Evolutionary conservation across 2,113 vertebrate species (phyloP), one percentile per base, ranked within the genome.

Genomic region (Lepus europaeus): DNA sequence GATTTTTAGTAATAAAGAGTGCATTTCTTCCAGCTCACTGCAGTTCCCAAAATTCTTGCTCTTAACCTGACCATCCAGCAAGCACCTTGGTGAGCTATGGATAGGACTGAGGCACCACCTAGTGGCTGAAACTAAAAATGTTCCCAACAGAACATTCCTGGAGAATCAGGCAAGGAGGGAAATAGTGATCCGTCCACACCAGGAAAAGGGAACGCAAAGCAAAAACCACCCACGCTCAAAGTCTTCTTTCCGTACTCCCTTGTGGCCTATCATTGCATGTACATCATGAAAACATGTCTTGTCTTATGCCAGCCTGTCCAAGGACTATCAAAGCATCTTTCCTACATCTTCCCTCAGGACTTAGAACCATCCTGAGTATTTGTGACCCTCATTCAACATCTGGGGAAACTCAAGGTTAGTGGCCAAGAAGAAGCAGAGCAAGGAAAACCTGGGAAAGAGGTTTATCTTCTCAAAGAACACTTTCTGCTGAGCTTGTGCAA

Each of bases 51-150:
- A 83, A 93, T 29, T 76, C 29, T 66, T 49, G 13, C 13, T 78
- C 5, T 68, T 63, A 85, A 84, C 25, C 70, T 29, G 10, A 33
- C 31, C 9, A 22, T 9, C 87, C 9, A n/a, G 23, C 8, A 45
- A 72, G 1, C 2, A 4, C 36, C 84, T 72, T 23, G 17, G 6
- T n/a, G 70, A 79, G 3, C 13, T 14, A 92, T 59, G 5, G 16
- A 29, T 88, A 89, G 82, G 66, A 17, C 77, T 79, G 49, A 94
- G 39, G 94, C 79, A 2, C 91, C 96, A 96, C 89, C 96, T 97
- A n/a, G 96, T 95, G 97, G 82, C n/a, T 10, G 0, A 68, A 87
- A 23, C 9, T 59, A 89, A 89, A 92, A 95, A 53, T 79, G 66
- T 20, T 69, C 17, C 16, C 82, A 27, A 36, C 59, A 25, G n/a